phyloP scores from a whole-genome alignment of 1,140 invertebrate species.

The Lasioglossum baleicum region DNA sequence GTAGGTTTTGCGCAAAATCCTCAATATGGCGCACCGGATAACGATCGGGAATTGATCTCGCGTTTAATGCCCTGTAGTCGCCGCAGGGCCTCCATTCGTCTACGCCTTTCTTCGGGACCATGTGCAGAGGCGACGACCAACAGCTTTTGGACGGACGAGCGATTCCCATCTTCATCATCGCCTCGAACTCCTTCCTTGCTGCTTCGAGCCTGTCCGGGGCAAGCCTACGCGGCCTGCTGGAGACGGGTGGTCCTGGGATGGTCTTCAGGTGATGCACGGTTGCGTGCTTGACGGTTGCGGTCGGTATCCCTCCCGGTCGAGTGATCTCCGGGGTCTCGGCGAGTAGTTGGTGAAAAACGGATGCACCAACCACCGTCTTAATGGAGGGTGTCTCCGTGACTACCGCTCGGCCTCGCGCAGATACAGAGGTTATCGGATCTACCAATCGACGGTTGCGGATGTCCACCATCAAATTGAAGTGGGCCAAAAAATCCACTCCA shows the following conservation, averaged over 20 bases:
- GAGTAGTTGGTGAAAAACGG: background rate
- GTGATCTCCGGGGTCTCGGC: background rate
- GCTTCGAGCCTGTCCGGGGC: background rate
- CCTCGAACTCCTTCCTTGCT: background rate
- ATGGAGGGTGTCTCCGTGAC: background rate
- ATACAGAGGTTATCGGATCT: background rate
- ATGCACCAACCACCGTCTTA: background rate
- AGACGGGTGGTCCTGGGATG: background rate
- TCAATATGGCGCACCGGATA: slow-evolving; percentile 72
- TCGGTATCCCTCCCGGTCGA: fast-evolving
- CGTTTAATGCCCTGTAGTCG: slow-evolving; percentile 60
- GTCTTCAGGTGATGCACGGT: background rate
- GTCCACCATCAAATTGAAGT: slow-evolving; percentile 3
- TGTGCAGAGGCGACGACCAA: background rate
- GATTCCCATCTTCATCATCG: background rate
- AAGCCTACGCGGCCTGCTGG: background rate
- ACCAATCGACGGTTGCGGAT: background rate
- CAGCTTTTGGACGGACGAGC: background rate
- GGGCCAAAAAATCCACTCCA: slow-evolving; percentile 4
- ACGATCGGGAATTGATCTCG: slow-evolving; percentile 66
- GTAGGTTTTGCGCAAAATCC: slow-evolving; percentile 30
- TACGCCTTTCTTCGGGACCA: slow-evolving; percentile 41
- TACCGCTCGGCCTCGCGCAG: background rate
- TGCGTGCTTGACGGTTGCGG: background rate
- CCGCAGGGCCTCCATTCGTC: slow-evolving; percentile 51